Evolutionary conservation across 2,113 vertebrate species (phyloP).

Genomic region (Orthonyx spaldingii): DNA sequence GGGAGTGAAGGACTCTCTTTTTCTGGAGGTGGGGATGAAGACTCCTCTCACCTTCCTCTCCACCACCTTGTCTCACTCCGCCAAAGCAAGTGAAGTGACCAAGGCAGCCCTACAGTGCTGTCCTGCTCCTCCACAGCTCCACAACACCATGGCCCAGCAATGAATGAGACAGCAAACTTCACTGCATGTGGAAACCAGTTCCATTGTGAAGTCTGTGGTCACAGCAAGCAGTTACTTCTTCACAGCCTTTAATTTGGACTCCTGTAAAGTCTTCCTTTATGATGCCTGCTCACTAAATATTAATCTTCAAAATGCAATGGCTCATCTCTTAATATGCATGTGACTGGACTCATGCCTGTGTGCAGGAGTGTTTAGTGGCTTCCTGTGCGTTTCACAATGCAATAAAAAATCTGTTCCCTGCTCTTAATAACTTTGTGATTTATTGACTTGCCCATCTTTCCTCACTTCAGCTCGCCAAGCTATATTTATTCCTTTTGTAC

Average conservation of each 20-base stretch:
- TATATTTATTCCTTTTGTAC: not conserved
- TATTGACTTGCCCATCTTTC: not conserved
- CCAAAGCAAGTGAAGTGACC: accelerated
- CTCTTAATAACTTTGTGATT: conserved; percentile 17
- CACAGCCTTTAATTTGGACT: not conserved
- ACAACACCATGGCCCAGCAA: accelerated
- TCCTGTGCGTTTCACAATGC: not conserved
- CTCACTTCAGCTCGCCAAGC: not conserved
- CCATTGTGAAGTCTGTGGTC: not conserved
- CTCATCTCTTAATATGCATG: not conserved
- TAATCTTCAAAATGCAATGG: not conserved
- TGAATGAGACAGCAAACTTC: not conserved
- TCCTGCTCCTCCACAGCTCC: not conserved
- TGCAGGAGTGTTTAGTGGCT: not conserved
- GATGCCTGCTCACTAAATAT: not conserved
- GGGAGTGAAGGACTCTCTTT: not conserved
- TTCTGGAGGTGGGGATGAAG: not conserved
- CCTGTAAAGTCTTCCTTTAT: not conserved
- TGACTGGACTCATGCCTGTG: not conserved
- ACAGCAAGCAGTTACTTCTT: not conserved
- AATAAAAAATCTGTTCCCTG: not conserved
- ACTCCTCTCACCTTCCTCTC: not conserved
- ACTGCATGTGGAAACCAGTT: not conserved
- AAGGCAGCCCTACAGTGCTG: not conserved
- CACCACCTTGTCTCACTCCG: not conserved